These are phyloP conservation scores for Melitaea cinxia DNA, from an alignment of 1,140 invertebrate genomes.

Conservation along the genomic window DNA sequence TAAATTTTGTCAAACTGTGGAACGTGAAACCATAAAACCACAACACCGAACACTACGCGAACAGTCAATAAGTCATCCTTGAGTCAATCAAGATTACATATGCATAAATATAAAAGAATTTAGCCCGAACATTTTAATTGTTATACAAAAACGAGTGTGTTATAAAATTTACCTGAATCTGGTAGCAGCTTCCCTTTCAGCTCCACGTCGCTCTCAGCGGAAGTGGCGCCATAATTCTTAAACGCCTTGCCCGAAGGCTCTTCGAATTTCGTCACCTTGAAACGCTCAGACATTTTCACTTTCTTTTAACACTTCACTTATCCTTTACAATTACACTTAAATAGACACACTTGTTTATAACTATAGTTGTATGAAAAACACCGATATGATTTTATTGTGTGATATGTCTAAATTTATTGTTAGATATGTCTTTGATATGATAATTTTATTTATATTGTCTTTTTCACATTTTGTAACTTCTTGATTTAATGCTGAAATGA, in stretches of 20 bases:
- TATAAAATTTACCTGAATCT: slow-evolving; percentile 57
- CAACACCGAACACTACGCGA: no score
- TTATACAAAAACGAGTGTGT: no score
- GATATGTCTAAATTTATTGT: slow-evolving; percentile 29
- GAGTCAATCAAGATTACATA: no score
- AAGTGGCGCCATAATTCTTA: slow-evolving; percentile 80
- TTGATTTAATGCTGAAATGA: neutral
- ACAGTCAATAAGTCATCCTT: no score
- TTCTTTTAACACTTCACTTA: slow-evolving; percentile 26
- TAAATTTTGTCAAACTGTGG: no score
- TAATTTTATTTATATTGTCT: slow-evolving; percentile 6
- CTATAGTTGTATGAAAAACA: slow-evolving; percentile 14
- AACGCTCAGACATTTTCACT: slow-evolving; percentile 78
- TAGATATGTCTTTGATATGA: slow-evolving; percentile 34
- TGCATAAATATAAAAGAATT: no score
- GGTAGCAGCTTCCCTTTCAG: slow-evolving; percentile 70
- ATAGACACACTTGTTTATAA: slow-evolving; percentile 17
- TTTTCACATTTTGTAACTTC: slow-evolving; percentile 11
- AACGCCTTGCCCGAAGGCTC: slow-evolving; percentile 73
- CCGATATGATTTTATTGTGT: slow-evolving; percentile 22
- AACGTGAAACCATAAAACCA: no score
- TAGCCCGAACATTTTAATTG: no score
- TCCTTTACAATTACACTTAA: slow-evolving; percentile 26
- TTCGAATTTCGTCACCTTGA: slow-evolving; percentile 80
- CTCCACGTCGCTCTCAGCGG: slow-evolving; percentile 69